Evolutionary conservation across 2,113 vertebrate genomes (phyloP).

Genomic region (Hymenochirus boettgeri): DNA sequence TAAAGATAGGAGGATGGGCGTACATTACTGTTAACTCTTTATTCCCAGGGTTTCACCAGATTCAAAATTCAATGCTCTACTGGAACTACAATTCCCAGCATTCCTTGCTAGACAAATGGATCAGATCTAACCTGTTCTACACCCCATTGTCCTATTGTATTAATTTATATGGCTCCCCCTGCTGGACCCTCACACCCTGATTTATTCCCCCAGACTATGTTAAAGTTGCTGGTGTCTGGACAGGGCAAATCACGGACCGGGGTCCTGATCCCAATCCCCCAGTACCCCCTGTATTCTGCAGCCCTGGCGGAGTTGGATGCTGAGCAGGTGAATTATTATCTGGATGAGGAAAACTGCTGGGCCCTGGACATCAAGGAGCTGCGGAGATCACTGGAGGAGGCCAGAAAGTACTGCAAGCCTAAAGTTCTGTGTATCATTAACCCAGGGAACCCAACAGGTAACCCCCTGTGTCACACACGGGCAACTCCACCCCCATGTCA

Average conservation of each 20-base stretch:
- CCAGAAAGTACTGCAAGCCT: slow-evolving; percentile 67
- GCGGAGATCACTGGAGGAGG: slow-evolving; percentile 67
- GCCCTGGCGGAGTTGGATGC: slow-evolving; percentile 72
- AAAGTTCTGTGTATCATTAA: slow-evolving; percentile 84
- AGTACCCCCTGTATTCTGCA: slow-evolving; percentile 90
- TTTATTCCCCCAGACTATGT: slow-evolving; percentile 61
- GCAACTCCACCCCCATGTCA: no score
- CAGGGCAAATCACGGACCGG: slow-evolving; percentile 66
- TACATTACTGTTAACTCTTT: no score
- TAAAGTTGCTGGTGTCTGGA: slow-evolving; percentile 79
- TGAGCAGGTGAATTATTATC: slow-evolving; percentile 79
- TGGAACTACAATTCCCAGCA: no score
- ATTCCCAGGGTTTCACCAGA: no score
- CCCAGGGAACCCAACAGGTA: slow-evolving; percentile 89
- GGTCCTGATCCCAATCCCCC: slow-evolving; percentile 84
- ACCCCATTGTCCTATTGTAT: no score
- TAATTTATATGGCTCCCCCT: not conserved
- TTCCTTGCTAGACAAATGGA: no score
- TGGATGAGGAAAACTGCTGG: slow-evolving; percentile 82
- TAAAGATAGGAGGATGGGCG: no score
- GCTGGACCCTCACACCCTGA: not conserved
- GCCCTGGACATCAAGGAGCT: slow-evolving; percentile 76
- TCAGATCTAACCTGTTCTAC: no score
- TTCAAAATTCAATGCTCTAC: no score
- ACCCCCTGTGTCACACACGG: no score